Base-by-base conservation (phyloP, 1,140 invertebrate genomes). In the Zaprionus vittiger region DNA sequence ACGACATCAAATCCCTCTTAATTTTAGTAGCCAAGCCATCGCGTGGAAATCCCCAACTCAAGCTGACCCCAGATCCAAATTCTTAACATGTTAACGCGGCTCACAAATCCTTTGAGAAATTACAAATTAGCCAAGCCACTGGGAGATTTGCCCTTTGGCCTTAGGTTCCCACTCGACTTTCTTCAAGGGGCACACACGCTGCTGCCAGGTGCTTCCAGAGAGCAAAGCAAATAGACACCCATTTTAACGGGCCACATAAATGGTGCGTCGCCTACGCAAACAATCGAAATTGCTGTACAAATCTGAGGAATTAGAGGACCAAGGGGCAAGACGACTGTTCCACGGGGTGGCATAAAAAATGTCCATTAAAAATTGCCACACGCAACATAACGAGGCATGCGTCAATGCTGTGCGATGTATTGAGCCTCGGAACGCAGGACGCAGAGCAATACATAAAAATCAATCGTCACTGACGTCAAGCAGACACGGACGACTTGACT, bases 51-150 rank as follows among this genome's bases (percentile, higher is more conserved):
- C 63, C 68, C 69, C 77, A 64, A 66, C 56, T 38, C 17, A 65
- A 74, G 52, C 49, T 52, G 49, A 47, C 67, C 68, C 59, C 5
- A 60, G 62, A 38, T 56, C 69, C 22, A 28, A 77, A 77, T 62
- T 56, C 57, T 55, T 41, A 73, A 62, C 68, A 77, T 65, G 55
- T 63, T 61, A 77, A 72, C 74, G 84, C 70, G 65, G 69, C 54
- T 57, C 52, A 55, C 22, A 82, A 89, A 89, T 89, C 85, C 85
- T 85, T 89, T 90, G 81, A 90, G 81, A 89, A 89, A 89, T 85
- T 85, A 81, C 67, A 56, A 68, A 60, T 72, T 76, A 71, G 68
- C 41, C 52, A 24, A n/a, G 17, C 41, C 47, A 56, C 37, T 69
- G 12, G 31, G 37, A 68, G 49, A 20, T 55, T 75, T 62, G 34